Evolutionary conservation across 2,113 vertebrate genomes (phyloP), one percentile per base, ranked within the genome.

Genomic region (Leucosticte australis): DNA sequence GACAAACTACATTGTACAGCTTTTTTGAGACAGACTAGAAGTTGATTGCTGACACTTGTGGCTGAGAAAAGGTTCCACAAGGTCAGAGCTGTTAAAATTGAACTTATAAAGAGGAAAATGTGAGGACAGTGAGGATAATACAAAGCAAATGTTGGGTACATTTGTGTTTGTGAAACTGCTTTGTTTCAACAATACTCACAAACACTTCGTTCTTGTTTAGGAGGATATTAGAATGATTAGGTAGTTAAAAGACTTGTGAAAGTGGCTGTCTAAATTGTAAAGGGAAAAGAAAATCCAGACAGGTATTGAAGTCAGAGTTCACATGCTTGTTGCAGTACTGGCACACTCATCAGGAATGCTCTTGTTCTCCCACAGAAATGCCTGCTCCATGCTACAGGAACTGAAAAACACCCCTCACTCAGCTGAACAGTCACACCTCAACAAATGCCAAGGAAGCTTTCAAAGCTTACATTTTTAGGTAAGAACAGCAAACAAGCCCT

Each of bases 11-110:
- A 37, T 57, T 44, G 82, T 41, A 27, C 24, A 60, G 59, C 4
- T 4, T 62, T 90, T 83, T 53, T 71, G 69, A 77, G 63, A 73
- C 59, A 71, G 82, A 23, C 26, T 67, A 60, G 52, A 37, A 71
- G 65, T 23, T 84, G 57, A 49, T 75, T 1, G 0, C 65, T 85
- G 82, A 90, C 77, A 67, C 67, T 39, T 70, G 46, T 28, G 52
- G 55, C 79, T 86, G 55, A 93, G 68, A 55, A 95, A 94, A 83
- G 35, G 47, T 76, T 86, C 63, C 49, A 70, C 22, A 8, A 23
- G 37, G 88, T 87, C 87, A 90, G 47, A 87, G 67, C 39, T 93
- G 63, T 17, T 95, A 50, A 82, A 89, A 91, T 31, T 65, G 35
- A 47, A 35, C 67, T 68, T 13, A 2, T 42, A 70, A 87, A 77